These are phyloP conservation scores for Creontiades dilutus DNA, from an alignment of 2,888 invertebrate genomes.

Conservation along the genomic window DNA sequence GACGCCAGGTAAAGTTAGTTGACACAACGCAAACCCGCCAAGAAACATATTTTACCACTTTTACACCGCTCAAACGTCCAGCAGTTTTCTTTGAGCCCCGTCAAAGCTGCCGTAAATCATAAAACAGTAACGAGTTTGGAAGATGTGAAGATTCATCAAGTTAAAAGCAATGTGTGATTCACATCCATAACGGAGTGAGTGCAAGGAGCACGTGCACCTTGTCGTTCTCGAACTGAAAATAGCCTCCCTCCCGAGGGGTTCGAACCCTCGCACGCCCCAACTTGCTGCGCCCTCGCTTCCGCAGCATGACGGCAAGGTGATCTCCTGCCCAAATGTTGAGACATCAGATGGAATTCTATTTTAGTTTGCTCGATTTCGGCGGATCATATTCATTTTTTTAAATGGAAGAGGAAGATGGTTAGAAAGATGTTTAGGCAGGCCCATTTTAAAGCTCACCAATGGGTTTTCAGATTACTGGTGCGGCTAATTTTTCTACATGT, in stretches of 20 bases:
- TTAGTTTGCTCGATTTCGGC: slow-evolving; percentile 18
- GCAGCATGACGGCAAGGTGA: slow-evolving; percentile 44
- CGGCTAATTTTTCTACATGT: no score
- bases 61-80: no score
- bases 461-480: no score
- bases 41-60: no score
- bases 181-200: slow-evolving; percentile 45
- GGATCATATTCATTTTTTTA: no score
- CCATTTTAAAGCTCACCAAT: no score
- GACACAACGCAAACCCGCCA: no score
- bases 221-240: slow-evolving; percentile 27
- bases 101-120: background rate
- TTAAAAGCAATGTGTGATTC: slow-evolving; percentile 38
- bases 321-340: slow-evolving; percentile 14
- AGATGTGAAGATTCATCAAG: slow-evolving; percentile 34
- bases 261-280: background rate
- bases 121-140: background rate
- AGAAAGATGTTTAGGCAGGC: no score
- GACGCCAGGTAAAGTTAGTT: no score
- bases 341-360: slow-evolving; percentile 49
- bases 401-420: no score
- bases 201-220: slow-evolving; percentile 38
- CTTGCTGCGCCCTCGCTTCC: slow-evolving; percentile 42
- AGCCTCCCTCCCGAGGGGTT: background rate
- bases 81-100: background rate